Conservation (phyloP, 64 coral and sea anemone species). For the Porites australiensis region DNA sequence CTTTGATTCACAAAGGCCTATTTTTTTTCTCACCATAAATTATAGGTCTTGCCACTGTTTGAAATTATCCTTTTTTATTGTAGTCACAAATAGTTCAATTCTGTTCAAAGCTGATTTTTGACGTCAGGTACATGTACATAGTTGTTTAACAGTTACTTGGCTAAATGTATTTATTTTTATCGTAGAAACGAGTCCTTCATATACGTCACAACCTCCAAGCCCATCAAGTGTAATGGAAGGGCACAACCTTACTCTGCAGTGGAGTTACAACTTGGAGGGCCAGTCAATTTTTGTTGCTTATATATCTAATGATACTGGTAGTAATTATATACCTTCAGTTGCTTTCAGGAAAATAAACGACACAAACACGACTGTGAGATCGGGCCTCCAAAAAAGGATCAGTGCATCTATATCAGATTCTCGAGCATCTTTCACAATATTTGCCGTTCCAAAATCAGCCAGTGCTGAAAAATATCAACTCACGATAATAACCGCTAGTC, state of each 20-base stretch:
- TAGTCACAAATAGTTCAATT: no score
- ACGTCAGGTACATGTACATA: no score
- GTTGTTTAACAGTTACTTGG: no score
- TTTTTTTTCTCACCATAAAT: no score
- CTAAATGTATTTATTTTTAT: no score
- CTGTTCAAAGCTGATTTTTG: no score
- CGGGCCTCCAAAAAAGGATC: neutral
- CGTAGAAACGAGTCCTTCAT: neutral
- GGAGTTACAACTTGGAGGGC: neutral
- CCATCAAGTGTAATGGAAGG: neutral
- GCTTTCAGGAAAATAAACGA: no score
- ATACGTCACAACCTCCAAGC: neutral
- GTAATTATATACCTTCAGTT: neutral
- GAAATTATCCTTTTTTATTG: no score
- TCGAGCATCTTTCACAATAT: no score
- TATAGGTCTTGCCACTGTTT: no score
- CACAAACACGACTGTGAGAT: no score
- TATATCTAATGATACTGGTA: neutral
- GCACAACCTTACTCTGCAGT: neutral
- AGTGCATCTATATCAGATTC: neutral
- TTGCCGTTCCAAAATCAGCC: neutral
- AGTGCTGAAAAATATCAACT: neutral
- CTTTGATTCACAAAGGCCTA: no score
- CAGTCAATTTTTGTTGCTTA: neutral
- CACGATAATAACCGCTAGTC: neutral